Conservation (phyloP, 2,888 invertebrate species). For the Vandiemenella viatica region DNA sequence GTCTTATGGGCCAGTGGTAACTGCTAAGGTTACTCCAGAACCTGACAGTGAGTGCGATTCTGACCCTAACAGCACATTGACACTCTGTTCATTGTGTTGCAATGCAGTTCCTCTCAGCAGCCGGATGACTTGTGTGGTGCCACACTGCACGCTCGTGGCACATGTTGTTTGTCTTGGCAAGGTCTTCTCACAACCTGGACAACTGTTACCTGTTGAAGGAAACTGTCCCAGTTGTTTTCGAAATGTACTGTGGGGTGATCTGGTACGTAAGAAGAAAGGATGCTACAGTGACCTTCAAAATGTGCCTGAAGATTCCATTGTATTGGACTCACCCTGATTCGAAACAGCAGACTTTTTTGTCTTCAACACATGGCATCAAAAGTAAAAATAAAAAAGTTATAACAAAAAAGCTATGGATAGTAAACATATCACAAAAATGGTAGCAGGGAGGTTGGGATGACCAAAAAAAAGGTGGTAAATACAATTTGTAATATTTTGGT, state of each 20-base stretch:
- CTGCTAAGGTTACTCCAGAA: conserved; percentile 29
- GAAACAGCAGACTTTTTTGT: too few species aligned
- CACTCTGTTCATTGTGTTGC: conserved; percentile 35
- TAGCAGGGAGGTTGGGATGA: too few species aligned
- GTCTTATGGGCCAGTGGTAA: conserved; percentile 55
- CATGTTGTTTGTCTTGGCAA: conserved; percentile 66
- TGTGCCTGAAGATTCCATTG: too few species aligned
- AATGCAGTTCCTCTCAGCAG: conserved; percentile 27
- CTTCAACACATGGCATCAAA: too few species aligned
- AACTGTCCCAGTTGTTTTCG: conserved; percentile 59
- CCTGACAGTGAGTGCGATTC: conserved; percentile 27
- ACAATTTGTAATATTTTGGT: too few species aligned
- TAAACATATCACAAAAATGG: too few species aligned
- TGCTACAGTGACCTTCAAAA: conserved; percentile 33
- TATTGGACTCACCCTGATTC: too few species aligned
- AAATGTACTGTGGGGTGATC: conserved; percentile 63
- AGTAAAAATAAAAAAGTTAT: too few species aligned
- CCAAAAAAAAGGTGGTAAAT: too few species aligned
- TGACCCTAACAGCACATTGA: too few species aligned
- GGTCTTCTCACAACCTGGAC: conserved; percentile 39
- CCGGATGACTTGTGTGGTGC: conserved; percentile 47
- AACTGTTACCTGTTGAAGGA: conserved; percentile 66
- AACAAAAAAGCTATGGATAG: too few species aligned
- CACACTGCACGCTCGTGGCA: conserved; percentile 43
- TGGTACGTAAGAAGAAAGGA: conserved; percentile 57